phyloP scores from a whole-genome alignment of 2,797 vertebrate species.

The Salarias fasciatus region DNA sequence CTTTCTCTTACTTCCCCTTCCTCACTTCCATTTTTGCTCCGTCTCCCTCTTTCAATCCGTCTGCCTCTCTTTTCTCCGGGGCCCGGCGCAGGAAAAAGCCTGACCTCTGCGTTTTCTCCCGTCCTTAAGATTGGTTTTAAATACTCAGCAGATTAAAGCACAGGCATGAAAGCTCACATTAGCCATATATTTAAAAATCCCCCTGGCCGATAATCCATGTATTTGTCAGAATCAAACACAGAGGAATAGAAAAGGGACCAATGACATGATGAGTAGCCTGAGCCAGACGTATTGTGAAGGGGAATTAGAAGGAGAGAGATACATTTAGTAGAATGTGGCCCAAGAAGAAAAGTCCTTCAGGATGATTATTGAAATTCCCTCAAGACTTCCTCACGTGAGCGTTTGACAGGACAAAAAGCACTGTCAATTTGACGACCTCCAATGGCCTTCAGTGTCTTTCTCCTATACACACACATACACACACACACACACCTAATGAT shows the following conservation, averaged over 20 bases:
- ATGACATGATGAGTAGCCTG: slow-evolving; percentile 82
- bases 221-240: slow-evolving; percentile 89
- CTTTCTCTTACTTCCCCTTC: slow-evolving; percentile 80
- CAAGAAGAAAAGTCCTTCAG: slow-evolving; percentile 80
- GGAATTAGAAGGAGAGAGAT: slow-evolving; percentile 81
- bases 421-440: slow-evolving; percentile 69
- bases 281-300: slow-evolving; percentile 78
- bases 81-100: slow-evolving; percentile 66
- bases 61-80: slow-evolving; percentile 49
- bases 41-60: slow-evolving; percentile 53
- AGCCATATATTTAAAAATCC: slow-evolving; percentile 86
- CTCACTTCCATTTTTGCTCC: slow-evolving; percentile 49
- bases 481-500: slow-evolving; percentile 13
- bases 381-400: slow-evolving; percentile 63
- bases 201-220: slow-evolving; percentile 85
- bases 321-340: slow-evolving; percentile 80
- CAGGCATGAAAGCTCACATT: slow-evolving; percentile 87
- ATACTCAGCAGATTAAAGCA: slow-evolving; percentile 88
- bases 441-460: slow-evolving; percentile 64
- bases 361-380: slow-evolving; percentile 82
- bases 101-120: slow-evolving; percentile 84
- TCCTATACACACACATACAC: slow-evolving; percentile 18
- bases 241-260: slow-evolving; percentile 82
- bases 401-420: slow-evolving; percentile 71
- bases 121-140: slow-evolving; percentile 86